Evolutionary conservation across 2,797 vertebrate genomes (phyloP).

Genomic region (Glossophaga mutica): DNA sequence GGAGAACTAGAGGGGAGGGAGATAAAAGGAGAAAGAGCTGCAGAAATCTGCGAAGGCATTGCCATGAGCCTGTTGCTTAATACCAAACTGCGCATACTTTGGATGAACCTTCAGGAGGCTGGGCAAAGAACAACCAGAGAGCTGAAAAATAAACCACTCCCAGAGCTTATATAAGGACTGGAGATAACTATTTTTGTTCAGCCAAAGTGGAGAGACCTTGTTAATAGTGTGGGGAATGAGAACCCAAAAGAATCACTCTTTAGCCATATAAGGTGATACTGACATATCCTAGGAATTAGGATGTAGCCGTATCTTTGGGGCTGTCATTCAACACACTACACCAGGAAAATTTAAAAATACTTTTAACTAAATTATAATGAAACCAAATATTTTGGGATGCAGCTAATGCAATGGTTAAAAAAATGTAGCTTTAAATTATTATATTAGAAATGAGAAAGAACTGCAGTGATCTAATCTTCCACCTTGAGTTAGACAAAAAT

Average conservation of each 20-base stretch:
- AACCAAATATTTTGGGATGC: neutral
- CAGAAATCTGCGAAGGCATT: neutral
- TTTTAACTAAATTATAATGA: neutral
- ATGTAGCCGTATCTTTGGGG: neutral
- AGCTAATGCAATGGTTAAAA: neutral
- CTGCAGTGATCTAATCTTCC: neutral
- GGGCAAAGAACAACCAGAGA: neutral
- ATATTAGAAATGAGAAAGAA: neutral
- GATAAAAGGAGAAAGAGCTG: neutral
- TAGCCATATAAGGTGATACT: neutral
- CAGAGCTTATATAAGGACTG: neutral
- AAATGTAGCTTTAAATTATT: neutral
- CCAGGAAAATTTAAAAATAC: neutral
- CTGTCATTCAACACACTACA: neutral
- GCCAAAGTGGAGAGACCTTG: neutral
- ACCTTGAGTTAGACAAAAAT: neutral
- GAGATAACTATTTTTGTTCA: neutral
- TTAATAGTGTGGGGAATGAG: neutral
- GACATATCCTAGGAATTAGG: neutral
- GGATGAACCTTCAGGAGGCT: neutral
- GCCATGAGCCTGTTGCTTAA: neutral
- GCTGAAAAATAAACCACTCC: neutral
- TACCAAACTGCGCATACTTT: neutral
- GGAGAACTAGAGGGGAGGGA: neutral
- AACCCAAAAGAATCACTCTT: neutral